phyloP scores from a whole-genome alignment of 2,797 vertebrate genomes.

The Spondyliosoma cantharus region DNA sequence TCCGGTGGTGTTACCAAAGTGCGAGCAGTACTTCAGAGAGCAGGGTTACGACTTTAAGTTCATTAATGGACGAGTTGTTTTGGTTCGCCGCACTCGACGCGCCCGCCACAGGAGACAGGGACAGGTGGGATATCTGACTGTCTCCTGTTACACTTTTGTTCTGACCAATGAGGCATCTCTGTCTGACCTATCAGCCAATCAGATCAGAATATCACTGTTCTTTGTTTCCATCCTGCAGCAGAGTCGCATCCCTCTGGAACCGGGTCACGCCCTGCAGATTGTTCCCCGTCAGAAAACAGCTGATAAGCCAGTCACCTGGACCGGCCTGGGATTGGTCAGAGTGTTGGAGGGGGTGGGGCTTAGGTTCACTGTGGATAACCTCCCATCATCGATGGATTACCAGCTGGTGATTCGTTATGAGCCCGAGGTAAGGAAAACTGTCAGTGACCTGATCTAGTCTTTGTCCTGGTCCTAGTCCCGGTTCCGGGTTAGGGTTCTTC shows the following conservation, averaged over 20 bases:
- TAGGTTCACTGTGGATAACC: slow-evolving; percentile 85
- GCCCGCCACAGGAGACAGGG: slow-evolving; percentile 61
- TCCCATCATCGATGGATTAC: slow-evolving; percentile 87
- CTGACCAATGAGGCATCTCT: neutral
- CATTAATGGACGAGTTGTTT: slow-evolving; percentile 84
- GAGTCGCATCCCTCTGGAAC: slow-evolving; percentile 68
- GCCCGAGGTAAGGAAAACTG: slow-evolving; percentile 81
- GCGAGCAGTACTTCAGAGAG: slow-evolving; percentile 87
- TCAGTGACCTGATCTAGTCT: neutral
- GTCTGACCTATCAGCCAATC: neutral
- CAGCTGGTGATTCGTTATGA: slow-evolving; percentile 86
- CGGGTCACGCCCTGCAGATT: slow-evolving; percentile 69
- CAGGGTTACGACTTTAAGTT: slow-evolving; percentile 87
- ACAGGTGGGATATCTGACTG: slow-evolving; percentile 54
- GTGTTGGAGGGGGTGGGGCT: slow-evolving; percentile 84
- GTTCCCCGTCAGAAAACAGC: slow-evolving; percentile 79
- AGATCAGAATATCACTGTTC: neutral
- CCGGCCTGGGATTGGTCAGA: slow-evolving; percentile 86
- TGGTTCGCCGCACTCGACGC: slow-evolving; percentile 81
- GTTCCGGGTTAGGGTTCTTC: neutral
- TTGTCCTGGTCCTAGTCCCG: neutral
- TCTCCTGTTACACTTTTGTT: neutral
- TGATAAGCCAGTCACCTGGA: slow-evolving; percentile 82
- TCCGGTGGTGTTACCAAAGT: slow-evolving; percentile 80
- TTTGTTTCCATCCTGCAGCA: slow-evolving; percentile 48